Percentiles rank a stretch among this genome's conserved stretches.
These are phyloP conservation scores for Drosophila kambysellisi DNA, from an alignment of 2,888 invertebrate species.

Conservation along the genomic window DNA sequence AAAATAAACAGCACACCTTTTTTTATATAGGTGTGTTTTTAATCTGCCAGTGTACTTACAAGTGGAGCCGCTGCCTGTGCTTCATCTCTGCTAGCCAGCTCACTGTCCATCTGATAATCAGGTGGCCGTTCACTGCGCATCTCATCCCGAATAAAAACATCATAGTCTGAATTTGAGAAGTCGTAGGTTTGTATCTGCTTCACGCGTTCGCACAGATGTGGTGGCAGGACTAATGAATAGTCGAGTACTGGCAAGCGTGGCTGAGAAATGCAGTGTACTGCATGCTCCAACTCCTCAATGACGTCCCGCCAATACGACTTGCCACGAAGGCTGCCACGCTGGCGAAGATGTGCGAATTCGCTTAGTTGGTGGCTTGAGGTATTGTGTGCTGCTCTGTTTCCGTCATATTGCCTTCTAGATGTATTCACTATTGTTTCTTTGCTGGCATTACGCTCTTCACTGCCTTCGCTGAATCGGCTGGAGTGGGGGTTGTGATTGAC, in stretches of 20 bases:
- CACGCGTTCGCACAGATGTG: conserved; percentile 75
- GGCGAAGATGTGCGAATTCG: conserved; percentile 43
- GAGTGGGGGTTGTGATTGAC: background rate
- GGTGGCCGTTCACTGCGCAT: conserved; percentile 51
- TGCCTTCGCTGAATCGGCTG: background rate
- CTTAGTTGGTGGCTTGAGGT: conserved; percentile 50
- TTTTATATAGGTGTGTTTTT: background rate
- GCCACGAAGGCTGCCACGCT: conserved; percentile 41
- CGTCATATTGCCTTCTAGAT: background rate
- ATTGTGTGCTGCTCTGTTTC: background rate
- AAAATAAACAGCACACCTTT: background rate
- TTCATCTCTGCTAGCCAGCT: conserved; percentile 49
- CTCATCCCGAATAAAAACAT: conserved; percentile 75
- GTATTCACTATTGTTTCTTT: background rate
- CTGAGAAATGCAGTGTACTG: conserved; percentile 51
- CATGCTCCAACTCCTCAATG: conserved; percentile 77
- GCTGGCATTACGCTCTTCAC: conserved; percentile 8
- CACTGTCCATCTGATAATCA: conserved; percentile 52
- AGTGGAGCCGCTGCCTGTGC: conserved; percentile 27
- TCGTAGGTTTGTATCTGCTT: conserved; percentile 79
- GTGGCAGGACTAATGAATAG: conserved; percentile 81
- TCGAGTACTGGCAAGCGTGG: conserved; percentile 71
- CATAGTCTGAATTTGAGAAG: conserved; percentile 74
- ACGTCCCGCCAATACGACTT: conserved; percentile 79
- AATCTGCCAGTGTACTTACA: conserved; percentile 28